Conservation (phyloP, 2,888 invertebrate species). For the Mythimna albipuncta region DNA sequence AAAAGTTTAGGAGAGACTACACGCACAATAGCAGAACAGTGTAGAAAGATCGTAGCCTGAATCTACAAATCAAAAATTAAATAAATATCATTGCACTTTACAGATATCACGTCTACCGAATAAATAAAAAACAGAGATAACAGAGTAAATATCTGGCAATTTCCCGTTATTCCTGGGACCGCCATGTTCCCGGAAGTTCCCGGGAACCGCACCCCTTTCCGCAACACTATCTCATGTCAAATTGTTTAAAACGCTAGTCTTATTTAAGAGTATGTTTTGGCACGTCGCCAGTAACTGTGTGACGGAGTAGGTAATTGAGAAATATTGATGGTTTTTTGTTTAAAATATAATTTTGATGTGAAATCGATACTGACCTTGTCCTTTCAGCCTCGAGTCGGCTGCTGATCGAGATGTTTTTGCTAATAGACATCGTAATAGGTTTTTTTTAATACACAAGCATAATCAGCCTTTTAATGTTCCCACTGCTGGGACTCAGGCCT, state of each 20-base stretch:
- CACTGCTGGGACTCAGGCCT: too few species aligned
- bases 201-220: conserved; percentile 22
- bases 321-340: conserved; percentile 26
- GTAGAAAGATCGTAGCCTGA: neutral
- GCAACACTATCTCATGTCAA: conserved; percentile 62
- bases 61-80: neutral
- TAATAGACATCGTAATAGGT: neutral
- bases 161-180: conserved; percentile 37
- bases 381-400: neutral
- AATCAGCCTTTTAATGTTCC: too few species aligned
- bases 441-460: too few species aligned
- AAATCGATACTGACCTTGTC: conserved; percentile 33
- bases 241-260: conserved; percentile 51
- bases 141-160: conserved; percentile 30
- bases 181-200: conserved; percentile 32
- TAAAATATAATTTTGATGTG: conserved; percentile 38
- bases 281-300: conserved; percentile 1
- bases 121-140: conserved; percentile 14
- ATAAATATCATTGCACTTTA: conserved; percentile 5
- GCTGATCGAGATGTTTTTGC: neutral
- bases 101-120: neutral
- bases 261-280: conserved; percentile 38
- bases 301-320: neutral
- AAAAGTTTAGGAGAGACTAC: too few species aligned
- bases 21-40: too few species aligned